phyloP scores from a whole-genome alignment of 2,113 vertebrate genomes.

The Junco hyemalis region DNA sequence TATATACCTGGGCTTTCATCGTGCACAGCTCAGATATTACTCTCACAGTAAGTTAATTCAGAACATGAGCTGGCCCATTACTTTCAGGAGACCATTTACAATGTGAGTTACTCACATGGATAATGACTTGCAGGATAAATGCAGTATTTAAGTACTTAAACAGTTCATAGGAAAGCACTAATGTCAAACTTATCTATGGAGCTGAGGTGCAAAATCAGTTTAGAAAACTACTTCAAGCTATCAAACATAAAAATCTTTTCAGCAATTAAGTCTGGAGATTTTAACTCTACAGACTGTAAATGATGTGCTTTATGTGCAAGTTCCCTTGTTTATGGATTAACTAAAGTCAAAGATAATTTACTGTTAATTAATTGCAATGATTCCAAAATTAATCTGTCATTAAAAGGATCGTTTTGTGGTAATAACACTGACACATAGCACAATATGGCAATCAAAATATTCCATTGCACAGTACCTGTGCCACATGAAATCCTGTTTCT shows the following conservation, averaged over 20 bases:
- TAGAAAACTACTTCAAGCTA: background rate
- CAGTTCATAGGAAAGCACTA: background rate
- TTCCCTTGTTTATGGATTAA: background rate
- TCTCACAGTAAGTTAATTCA: background rate
- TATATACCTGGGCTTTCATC: background rate
- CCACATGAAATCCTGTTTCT: constrained; percentile 84
- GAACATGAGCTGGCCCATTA: background rate
- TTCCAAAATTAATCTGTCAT: background rate
- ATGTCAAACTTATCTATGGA: background rate
- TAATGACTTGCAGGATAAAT: background rate
- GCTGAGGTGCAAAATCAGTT: background rate
- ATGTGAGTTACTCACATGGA: background rate
- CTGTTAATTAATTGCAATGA: background rate
- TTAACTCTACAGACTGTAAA: background rate
- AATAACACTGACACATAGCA: background rate
- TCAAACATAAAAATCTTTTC: background rate
- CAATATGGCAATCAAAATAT: background rate
- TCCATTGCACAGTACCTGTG: constrained; percentile 75
- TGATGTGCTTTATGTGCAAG: accelerated
- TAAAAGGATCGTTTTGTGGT: background rate
- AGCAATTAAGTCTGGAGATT: background rate
- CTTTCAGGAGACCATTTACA: background rate
- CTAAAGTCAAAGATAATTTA: background rate
- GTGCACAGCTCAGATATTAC: background rate
- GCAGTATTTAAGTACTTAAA: background rate